These are phyloP conservation scores for Trilocha varians DNA, from an alignment of 2,888 invertebrate genomes.

Conservation along the genomic window DNA sequence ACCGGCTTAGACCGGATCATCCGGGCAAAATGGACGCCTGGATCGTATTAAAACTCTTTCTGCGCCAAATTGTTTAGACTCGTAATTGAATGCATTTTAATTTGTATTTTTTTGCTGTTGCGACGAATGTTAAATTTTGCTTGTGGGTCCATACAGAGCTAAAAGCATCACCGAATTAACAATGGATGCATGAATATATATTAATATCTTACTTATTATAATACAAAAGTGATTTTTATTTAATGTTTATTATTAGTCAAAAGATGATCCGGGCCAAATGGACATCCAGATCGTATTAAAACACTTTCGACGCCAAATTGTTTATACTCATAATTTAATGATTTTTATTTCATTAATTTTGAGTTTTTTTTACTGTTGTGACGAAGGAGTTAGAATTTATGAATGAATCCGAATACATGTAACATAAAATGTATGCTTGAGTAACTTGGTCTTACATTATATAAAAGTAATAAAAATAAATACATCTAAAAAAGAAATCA, in stretches of 20 bases:
- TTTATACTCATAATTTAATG: conserved; percentile 18
- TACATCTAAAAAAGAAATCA: no score
- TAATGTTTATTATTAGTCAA: no score
- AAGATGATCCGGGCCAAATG: conserved; percentile 31
- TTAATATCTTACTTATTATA: no score
- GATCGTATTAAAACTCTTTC: conserved; percentile 25
- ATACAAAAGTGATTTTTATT: no score
- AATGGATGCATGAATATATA: no score
- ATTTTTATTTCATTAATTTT: not conserved
- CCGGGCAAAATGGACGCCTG: conserved; percentile 26
- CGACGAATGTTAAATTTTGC: not conserved
- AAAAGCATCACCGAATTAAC: no score
- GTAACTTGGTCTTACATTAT: no score
- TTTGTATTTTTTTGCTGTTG: not conserved
- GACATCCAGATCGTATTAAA: conserved; percentile 27
- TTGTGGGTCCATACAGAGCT: no score
- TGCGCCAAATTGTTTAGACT: conserved; percentile 18
- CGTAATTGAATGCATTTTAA: conserved; percentile 12
- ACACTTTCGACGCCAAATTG: conserved; percentile 18
- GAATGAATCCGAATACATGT: no score
- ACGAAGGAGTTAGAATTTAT: no score
- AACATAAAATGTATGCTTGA: no score
- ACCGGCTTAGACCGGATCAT: conserved; percentile 28
- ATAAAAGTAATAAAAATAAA: no score
- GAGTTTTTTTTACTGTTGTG: not conserved